These are phyloP conservation scores for Priapulus caudatus DNA, from an alignment of 2,888 invertebrate genomes.

Conservation along the genomic window DNA sequence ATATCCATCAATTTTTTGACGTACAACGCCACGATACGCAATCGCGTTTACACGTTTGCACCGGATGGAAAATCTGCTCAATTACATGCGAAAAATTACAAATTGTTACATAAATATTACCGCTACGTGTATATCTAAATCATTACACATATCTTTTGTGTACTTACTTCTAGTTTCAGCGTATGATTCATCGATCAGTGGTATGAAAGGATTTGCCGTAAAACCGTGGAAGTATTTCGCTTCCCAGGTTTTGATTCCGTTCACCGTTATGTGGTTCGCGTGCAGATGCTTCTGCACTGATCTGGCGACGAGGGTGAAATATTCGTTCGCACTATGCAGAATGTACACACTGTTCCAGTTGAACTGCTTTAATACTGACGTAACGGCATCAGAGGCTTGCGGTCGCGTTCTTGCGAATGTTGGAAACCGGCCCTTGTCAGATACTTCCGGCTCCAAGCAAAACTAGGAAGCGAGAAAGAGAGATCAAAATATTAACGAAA, in stretches of 20 bases:
- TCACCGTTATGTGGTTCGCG: neutral
- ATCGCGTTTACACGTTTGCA: too few species aligned
- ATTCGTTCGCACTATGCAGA: neutral
- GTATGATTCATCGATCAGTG: neutral
- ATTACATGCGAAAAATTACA: too few species aligned
- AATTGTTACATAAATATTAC: too few species aligned
- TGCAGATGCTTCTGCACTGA: neutral
- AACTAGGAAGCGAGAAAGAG: too few species aligned
- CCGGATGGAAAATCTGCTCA: too few species aligned
- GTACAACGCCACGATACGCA: too few species aligned
- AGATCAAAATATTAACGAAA: too few species aligned
- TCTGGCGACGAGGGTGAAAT: neutral
- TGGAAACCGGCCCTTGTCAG: neutral
- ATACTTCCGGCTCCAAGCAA: neutral
- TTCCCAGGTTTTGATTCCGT: neutral
- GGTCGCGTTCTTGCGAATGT: neutral
- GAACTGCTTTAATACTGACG: neutral
- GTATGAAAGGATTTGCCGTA: neutral
- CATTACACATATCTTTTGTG: too few species aligned
- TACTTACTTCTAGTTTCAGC: neutral
- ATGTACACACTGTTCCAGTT: neutral
- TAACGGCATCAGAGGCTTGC: neutral
- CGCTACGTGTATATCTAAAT: too few species aligned
- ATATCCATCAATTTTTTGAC: too few species aligned
- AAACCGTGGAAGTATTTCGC: neutral